Evolutionary conservation across 2,888 invertebrate genomes (phyloP).

Genomic region (Caradrina clavipalpis): DNA sequence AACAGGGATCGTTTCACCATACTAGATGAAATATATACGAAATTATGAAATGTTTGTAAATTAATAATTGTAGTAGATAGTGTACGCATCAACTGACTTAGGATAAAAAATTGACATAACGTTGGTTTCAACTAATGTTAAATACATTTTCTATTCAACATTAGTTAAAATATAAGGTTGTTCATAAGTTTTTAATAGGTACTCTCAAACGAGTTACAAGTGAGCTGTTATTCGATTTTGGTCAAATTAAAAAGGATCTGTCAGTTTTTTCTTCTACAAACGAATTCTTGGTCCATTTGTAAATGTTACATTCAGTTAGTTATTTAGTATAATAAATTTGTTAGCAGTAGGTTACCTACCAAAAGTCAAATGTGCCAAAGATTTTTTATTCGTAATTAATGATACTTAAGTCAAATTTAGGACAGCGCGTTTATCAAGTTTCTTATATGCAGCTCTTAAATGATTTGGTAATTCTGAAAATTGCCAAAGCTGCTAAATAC

Average conservation of each 20-base stretch:
- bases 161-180: conserved; percentile 11
- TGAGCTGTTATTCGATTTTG: conserved; percentile 12
- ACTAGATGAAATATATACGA: not conserved
- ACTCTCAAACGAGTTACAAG: not conserved
- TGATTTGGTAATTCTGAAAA: not conserved
- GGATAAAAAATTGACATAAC: not conserved
- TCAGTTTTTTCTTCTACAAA: conserved; percentile 15
- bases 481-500: not conserved
- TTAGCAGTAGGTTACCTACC: not conserved
- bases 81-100: not conserved
- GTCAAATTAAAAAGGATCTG: conserved; percentile 4
- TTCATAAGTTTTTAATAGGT: conserved; percentile 2
- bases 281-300: conserved; percentile 30
- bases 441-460: not conserved
- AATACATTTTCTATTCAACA: not conserved
- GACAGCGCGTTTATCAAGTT: not conserved
- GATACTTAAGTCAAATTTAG: not conserved
- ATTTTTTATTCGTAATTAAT: conserved; percentile 1
- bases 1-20: conserved; percentile 41
- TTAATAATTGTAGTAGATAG: too few species aligned
- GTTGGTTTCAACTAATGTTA: not conserved
- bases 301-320: conserved; percentile 16
- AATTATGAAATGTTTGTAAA: conserved; percentile 11
- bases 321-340: conserved; percentile 27
- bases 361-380: conserved; percentile 15